Base-by-base conservation (phyloP, 1,140 invertebrate genomes). In the Apolygus lucorum region DNA sequence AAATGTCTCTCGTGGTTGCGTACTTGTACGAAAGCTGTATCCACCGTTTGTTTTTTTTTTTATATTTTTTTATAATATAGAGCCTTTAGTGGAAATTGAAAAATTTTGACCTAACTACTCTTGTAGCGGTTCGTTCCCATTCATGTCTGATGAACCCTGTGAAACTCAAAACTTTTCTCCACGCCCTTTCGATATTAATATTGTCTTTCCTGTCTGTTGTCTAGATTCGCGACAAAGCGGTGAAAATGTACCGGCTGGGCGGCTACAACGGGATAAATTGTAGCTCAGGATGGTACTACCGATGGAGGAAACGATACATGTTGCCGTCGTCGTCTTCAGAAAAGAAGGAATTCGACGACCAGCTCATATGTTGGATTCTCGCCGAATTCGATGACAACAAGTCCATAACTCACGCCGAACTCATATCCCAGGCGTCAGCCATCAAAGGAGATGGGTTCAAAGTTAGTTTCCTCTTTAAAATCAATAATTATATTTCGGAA, bases 251-350 rank as follows among this genome's bases (percentile, higher is more conserved):
- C 54, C 21, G 63, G 22, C 29, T 52, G 1, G 70, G 29, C 29
- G 70, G 70, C 0, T 68, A 67, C 42, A 42, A 59, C 8, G 14
- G 29, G 21, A 68, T 71, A 26, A 71, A 17, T 4, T 71, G 70
- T 59, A 65, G 59, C n/a, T 28, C 59, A 28, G 70, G 70, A 1
- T 71, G 70, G 70, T 71, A 71, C 42, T 71, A 68, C 28, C 34
- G 70, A 22, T 71, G 70, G 70, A 63, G 70, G 52, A 28, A 49
- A 59, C 59, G 70, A n/a, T 42, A 68, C 34, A 21, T 28, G 13
- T 49, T 71, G 27, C 67, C 67, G 13, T 21, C 67, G 1, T 59
- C 34, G 2, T 26, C 54, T 29, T 22, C n/a, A 14, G 67, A 68
- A 24, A 68, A 68, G 24, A 29, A 59, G 2, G 28, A 17, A 1